Conservation (phyloP, 1,140 invertebrate genomes). For the Aphidius gifuensis region DNA sequence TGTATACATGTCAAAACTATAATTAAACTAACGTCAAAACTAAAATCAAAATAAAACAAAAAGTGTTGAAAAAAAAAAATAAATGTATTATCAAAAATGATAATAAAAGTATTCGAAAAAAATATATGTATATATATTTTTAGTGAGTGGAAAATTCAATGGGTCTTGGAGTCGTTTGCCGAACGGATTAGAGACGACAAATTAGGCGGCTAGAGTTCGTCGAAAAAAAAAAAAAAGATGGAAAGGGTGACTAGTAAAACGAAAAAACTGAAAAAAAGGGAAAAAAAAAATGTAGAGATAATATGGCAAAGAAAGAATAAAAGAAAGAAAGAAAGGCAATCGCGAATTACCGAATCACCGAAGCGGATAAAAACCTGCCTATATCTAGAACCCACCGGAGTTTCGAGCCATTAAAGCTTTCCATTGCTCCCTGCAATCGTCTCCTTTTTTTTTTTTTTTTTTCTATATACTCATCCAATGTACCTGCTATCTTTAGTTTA, state of each 20-base stretch:
- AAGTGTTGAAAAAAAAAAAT: no score
- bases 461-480: slow-evolving; percentile 26
- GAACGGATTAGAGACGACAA: slow-evolving; percentile 32
- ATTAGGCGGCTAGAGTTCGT: slow-evolving; percentile 22
- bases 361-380: slow-evolving; percentile 37
- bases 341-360: slow-evolving; percentile 37
- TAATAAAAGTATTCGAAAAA: neutral
- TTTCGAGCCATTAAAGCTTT: slow-evolving; percentile 37
- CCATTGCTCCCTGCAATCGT: slow-evolving; percentile 28
- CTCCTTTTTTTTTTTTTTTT: neutral
- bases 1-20: no score
- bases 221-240: slow-evolving; percentile 14
- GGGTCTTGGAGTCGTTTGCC: slow-evolving; percentile 6
- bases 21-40: no score
- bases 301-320: neutral
- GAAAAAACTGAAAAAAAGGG: slow-evolving; percentile 24
- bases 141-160: slow-evolving; percentile 18
- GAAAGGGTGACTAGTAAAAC: neutral
- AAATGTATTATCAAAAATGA: no score
- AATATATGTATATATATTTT: neutral
- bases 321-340: slow-evolving; percentile 25
- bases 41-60: no score
- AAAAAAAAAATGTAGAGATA: slow-evolving; percentile 20
- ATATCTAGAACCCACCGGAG: slow-evolving; percentile 33
- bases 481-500: slow-evolving; percentile 6